Evolutionary conservation across 2,888 invertebrate genomes (phyloP).

Genomic region (Perithous albicinctus): DNA sequence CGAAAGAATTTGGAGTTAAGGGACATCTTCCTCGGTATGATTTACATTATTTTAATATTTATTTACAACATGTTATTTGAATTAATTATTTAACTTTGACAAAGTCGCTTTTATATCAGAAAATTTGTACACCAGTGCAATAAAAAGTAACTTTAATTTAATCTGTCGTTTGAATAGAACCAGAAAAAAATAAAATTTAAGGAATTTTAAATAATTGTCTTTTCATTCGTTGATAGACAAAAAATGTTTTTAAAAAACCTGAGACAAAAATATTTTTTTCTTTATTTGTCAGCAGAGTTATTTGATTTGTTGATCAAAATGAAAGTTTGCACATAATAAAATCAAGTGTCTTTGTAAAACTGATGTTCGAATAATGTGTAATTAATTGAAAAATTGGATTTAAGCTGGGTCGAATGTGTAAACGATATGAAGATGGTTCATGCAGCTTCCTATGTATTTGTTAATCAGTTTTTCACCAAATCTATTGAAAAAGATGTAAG

Average conservation of each 20-base stretch:
- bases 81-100: not conserved
- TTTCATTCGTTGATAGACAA: too few relatives aligned
- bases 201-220: too few relatives aligned
- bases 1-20: slow-evolving; percentile 53
- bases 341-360: not conserved
- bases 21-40: slow-evolving; percentile 55
- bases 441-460: slow-evolving; percentile 58
- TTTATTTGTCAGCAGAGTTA: too few relatives aligned
- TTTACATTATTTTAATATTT: not conserved
- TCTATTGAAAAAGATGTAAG: slow-evolving; percentile 53
- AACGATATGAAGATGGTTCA: slow-evolving; percentile 57
- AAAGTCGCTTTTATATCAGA: not conserved
- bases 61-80: not conserved
- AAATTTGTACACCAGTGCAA: not conserved
- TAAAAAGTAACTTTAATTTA: too few relatives aligned
- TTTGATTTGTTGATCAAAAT: too few relatives aligned
- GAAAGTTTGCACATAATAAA: too few relatives aligned
- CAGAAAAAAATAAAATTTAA: not conserved
- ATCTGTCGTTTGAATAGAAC: not conserved
- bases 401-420: slow-evolving; percentile 62
- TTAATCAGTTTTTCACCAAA: slow-evolving; percentile 60
- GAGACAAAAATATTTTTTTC: too few relatives aligned
- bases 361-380: not conserved
- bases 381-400: not conserved
- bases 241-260: too few relatives aligned